phyloP scores from a whole-genome alignment of 1,140 invertebrate species.

The Drosophila asahinai region DNA sequence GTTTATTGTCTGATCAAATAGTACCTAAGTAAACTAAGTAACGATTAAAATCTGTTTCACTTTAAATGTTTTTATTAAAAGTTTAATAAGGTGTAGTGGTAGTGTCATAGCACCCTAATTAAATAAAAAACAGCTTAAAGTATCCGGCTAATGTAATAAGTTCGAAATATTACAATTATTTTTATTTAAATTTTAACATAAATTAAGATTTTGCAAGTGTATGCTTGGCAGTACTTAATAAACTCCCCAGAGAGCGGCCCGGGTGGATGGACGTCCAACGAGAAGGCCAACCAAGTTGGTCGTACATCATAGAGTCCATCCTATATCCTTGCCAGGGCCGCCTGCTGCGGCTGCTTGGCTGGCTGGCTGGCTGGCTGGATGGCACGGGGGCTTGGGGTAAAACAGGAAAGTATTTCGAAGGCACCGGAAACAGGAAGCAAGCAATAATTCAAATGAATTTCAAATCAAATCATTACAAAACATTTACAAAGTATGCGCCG shows the following conservation, averaged over 20 bases:
- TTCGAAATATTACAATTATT: not conserved
- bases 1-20: too few relatives aligned
- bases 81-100: too few relatives aligned
- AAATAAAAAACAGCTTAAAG: not conserved
- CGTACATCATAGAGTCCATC: slow-evolving; percentile 69
- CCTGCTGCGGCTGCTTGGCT: slow-evolving; percentile 33
- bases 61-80: too few relatives aligned
- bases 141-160: not conserved
- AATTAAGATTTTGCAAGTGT: not conserved
- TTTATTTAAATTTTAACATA: too few relatives aligned
- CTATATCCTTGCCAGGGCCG: slow-evolving; percentile 67
- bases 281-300: slow-evolving; percentile 57
- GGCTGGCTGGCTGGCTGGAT: too few relatives aligned
- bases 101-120: not conserved
- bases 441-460: slow-evolving; percentile 85
- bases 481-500: slow-evolving; percentile 82
- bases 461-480: slow-evolving; percentile 85
- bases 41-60: too few relatives aligned
- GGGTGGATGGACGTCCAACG: not conserved
- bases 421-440: slow-evolving; percentile 84
- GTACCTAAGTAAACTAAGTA: too few relatives aligned
- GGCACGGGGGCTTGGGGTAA: not conserved
- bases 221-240: slow-evolving; percentile 77
- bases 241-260: slow-evolving; percentile 50
- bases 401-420: slow-evolving; percentile 83